Base-by-base conservation (phyloP, 2,113 vertebrate genomes). In the Antennarius striatus region DNA sequence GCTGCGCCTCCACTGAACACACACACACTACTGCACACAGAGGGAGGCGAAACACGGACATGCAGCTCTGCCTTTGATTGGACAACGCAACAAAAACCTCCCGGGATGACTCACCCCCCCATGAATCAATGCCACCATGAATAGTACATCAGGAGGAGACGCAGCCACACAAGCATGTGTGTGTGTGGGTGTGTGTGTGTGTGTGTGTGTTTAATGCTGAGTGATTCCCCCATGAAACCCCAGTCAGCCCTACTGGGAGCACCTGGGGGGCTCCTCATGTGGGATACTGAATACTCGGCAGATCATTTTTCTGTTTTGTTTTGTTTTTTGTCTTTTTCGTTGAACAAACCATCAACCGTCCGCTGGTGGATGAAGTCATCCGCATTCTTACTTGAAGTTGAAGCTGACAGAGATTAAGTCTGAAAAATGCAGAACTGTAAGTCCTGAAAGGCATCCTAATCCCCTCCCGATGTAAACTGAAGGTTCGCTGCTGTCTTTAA, bases 91-190 rank as follows among this genome's bases (percentile, higher is more conserved):
- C 82, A 4, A 87, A 86, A 82, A 62, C 63, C 73, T 64, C 63
- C 0, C 8, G 43, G 39, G 70, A 82, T 90, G 90, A 89, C 67
- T 90, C 90, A 88, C 80, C 59, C 55, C 51, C 62, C 32, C 61
- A 46, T 77, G 57, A 82, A 77, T 83, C 80, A 85, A 71, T 22
- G 56, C 72, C 45, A 39, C 46, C 42, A 55, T 77, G 78, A 80
- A 77, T 65, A 56, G 51, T 62, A 69, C 72, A 73, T 71, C 58
- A 56, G 56, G 32, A 55, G 66, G 73, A 68, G 57, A 81, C 36
- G 70, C 64, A 84, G 36, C 59, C 64, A 36, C 77, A 78, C 49
- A 52, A 51, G 52, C 50, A 17, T 53, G 55, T 30, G 51, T 56
- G 55, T 62, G 58, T 65, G 32, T 36, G 32, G 2, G 3, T 7